phyloP scores from a whole-genome alignment of 2,113 vertebrate genomes.

The Ceyx margarethae region DNA sequence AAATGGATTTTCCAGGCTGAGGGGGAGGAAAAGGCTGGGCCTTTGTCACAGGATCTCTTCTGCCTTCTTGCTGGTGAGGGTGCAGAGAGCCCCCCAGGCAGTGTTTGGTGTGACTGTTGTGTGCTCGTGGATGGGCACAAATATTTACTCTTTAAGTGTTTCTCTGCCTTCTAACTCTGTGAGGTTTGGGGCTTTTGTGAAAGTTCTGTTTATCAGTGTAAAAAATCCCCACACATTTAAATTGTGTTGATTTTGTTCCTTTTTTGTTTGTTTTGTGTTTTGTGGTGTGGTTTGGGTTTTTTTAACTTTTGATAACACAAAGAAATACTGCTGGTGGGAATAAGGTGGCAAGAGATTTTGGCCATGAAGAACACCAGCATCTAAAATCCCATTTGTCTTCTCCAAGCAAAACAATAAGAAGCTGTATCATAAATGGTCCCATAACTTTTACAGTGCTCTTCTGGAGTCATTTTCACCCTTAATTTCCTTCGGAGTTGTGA shows the following conservation, averaged over 20 bases:
- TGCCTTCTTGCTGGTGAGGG: neutral
- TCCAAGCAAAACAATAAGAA: neutral
- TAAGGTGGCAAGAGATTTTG: neutral
- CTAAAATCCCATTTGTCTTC: neutral
- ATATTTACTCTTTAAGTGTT: neutral
- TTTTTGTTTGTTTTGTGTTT: neutral
- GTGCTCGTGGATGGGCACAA: neutral
- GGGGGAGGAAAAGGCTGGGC: neutral
- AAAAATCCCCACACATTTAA: accelerated
- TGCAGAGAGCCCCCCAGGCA: neutral
- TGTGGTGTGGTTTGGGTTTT: neutral
- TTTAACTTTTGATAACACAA: neutral
- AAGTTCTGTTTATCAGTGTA: neutral
- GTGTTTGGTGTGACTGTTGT: neutral
- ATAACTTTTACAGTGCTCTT: neutral
- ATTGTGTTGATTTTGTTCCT: neutral
- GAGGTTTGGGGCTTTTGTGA: neutral
- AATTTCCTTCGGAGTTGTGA: neutral
- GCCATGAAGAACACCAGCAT: neutral
- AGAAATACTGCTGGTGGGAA: neutral
- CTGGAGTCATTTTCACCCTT: neutral
- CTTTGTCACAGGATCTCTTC: neutral
- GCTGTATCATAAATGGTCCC: neutral
- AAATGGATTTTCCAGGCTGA: neutral
- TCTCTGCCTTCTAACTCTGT: neutral